Conservation (phyloP, 2,113 vertebrate species). For the Caranx melampygus region DNA sequence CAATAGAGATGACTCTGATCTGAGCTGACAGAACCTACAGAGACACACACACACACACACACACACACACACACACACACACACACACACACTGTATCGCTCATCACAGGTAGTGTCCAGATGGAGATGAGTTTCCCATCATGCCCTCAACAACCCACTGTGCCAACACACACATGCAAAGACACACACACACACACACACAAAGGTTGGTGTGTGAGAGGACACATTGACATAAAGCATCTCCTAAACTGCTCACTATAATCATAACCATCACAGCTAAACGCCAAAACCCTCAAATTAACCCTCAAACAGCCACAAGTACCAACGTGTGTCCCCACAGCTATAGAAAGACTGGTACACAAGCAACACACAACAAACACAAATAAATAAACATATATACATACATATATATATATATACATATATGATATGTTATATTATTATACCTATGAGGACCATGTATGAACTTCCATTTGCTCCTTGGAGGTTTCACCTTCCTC, state of each 20-base stretch:
- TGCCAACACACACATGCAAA: constrained; percentile 10
- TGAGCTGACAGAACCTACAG: constrained; percentile 53
- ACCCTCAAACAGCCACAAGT: neutral
- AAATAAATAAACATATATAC: neutral
- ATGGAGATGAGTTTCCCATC: constrained; percentile 66
- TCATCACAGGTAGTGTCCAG: constrained; percentile 59
- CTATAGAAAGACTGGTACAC: neutral
- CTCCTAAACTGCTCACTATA: neutral
- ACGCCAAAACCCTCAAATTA: neutral
- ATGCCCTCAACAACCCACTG: constrained; percentile 47
- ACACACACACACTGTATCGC: neutral
- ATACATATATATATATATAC: too few relatives aligned
- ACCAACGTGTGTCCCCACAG: too few relatives aligned
- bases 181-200: neutral
- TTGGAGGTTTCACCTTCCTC: neutral
- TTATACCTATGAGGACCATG: neutral
- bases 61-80: constrained; percentile 15
- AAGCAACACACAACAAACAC: neutral
- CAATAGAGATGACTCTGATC: constrained; percentile 57
- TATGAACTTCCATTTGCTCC: neutral
- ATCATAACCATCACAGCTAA: neutral
- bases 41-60: constrained; percentile 30
- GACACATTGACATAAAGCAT: neutral
- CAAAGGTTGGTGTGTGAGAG: neutral
- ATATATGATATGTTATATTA: neutral